phyloP scores from a whole-genome alignment of 1,140 invertebrate genomes.

The Chelonus insularis region DNA sequence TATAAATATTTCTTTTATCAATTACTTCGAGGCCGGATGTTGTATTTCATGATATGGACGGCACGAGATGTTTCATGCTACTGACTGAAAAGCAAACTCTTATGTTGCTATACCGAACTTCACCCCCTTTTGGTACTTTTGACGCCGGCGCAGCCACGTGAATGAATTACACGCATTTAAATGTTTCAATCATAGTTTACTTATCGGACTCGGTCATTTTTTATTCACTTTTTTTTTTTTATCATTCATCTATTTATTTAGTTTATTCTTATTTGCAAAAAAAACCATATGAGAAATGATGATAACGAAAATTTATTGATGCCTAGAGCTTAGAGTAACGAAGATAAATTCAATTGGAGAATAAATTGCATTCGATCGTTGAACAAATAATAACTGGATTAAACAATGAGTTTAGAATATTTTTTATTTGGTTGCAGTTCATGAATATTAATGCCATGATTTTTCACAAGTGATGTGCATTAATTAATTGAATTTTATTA shows the following conservation, averaged over 20 bases:
- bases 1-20: too few relatives aligned
- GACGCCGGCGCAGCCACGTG: conserved; percentile 47
- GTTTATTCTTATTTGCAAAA: not conserved
- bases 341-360: too few relatives aligned
- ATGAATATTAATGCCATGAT: too few relatives aligned
- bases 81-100: conserved; percentile 36
- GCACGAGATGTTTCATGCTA: conserved; percentile 43
- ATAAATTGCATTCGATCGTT: too few relatives aligned
- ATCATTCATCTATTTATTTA: not conserved
- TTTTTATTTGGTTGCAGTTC: too few relatives aligned
- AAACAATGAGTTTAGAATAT: too few relatives aligned
- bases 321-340: too few relatives aligned
- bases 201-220: not conserved
- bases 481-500: too few relatives aligned
- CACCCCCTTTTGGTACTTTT: conserved; percentile 34
- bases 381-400: too few relatives aligned
- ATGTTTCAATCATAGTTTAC: not conserved
- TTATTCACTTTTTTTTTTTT: not conserved
- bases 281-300: not conserved
- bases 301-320: too few relatives aligned
- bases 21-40: conserved; percentile 14
- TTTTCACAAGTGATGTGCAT: too few relatives aligned
- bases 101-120: conserved; percentile 27
- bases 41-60: conserved; percentile 13
- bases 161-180: conserved; percentile 33